Evolutionary conservation across 2,113 vertebrate species (phyloP).

Genomic region (Bufo gargarizans): DNA sequence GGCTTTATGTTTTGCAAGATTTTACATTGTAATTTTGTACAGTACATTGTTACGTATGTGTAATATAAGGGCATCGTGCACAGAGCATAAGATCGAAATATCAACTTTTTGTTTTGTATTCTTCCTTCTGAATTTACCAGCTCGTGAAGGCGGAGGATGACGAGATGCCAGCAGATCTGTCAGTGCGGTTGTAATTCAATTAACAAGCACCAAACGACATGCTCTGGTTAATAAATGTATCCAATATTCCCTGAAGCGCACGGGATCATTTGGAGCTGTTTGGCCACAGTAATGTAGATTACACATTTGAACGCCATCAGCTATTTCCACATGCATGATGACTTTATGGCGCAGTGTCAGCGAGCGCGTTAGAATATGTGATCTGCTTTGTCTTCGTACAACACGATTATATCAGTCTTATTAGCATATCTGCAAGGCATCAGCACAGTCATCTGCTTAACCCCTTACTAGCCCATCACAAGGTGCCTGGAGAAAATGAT

Average conservation of each 20-base stretch:
- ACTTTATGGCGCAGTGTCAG: slow-evolving; percentile 27
- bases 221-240: slow-evolving; percentile 21
- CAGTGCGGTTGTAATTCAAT: slow-evolving; percentile 41
- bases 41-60: too few species aligned
- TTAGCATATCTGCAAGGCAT: neutral
- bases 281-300: slow-evolving; percentile 42
- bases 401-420: slow-evolving; percentile 17
- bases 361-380: neutral
- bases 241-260: slow-evolving; percentile 36
- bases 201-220: slow-evolving; percentile 28
- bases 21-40: too few species aligned
- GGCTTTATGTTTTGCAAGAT: too few species aligned
- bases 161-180: slow-evolving; percentile 6
- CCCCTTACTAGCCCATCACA: neutral
- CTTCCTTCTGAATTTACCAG: too few species aligned
- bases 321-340: slow-evolving; percentile 20
- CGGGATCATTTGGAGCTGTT: slow-evolving; percentile 1
- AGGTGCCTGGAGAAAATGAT: neutral
- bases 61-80: neutral
- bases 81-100: neutral
- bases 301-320: slow-evolving; percentile 43
- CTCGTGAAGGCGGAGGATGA: neutral
- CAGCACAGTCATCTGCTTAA: neutral
- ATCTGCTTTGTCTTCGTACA: neutral
- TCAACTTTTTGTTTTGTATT: neutral